phyloP scores from a whole-genome alignment of 2,888 invertebrate genomes.

The Patella pellucida region DNA sequence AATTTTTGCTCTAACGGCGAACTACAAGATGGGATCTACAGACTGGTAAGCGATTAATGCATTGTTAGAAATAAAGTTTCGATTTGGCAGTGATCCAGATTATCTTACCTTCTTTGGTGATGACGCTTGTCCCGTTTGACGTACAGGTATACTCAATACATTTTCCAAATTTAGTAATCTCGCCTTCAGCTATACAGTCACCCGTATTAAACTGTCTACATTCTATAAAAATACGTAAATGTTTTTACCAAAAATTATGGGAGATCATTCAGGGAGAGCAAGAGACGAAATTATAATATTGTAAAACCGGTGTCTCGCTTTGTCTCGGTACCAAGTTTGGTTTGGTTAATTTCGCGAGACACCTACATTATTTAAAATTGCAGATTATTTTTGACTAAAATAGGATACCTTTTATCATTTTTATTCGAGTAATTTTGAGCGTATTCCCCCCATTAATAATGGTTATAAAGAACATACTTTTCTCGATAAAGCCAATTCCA shows the following conservation, averaged over 20 bases:
- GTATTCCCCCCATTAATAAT: background rate
- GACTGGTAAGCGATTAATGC: too few relatives aligned
- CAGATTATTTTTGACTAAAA: too few relatives aligned
- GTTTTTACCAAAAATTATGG: background rate
- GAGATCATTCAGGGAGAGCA: too few relatives aligned
- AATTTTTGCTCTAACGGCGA: too few relatives aligned
- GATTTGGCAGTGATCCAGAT: background rate
- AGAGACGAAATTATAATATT: too few relatives aligned
- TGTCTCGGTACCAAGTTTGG: too few relatives aligned
- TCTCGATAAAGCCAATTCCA: background rate
- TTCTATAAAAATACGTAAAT: background rate
- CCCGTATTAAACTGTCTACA: background rate
- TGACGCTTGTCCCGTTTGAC: background rate
- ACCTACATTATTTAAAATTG: too few relatives aligned
- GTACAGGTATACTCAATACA: slow-evolving; percentile 5
- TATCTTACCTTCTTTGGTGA: background rate
- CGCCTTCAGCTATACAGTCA: background rate
- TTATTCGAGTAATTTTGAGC: too few relatives aligned
- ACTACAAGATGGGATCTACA: too few relatives aligned
- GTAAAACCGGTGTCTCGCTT: too few relatives aligned
- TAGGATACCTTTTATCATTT: too few relatives aligned
- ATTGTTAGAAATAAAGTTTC: background rate
- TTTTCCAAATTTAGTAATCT: background rate
- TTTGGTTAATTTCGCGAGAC: too few relatives aligned
- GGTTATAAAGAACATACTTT: background rate